These are phyloP conservation scores for Ctena decussata DNA, from an alignment of 2,888 invertebrate genomes.

Conservation along the genomic window DNA sequence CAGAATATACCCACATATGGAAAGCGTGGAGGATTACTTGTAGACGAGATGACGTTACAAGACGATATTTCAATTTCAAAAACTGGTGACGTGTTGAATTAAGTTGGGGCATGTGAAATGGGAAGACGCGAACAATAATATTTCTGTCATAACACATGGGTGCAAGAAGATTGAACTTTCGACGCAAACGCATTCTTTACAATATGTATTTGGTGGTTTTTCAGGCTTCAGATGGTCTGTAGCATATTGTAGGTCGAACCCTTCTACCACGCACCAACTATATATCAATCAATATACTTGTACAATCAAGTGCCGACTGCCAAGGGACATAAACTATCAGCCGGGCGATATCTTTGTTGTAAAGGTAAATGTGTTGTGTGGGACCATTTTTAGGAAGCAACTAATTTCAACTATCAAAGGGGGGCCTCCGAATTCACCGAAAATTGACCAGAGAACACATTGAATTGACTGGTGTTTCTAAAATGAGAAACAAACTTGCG, in stretches of 20 bases:
- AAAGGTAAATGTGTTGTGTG: not conserved
- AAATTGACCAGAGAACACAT: no score
- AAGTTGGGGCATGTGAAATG: constrained; percentile 43
- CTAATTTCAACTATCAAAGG: not conserved
- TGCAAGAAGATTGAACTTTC: constrained; percentile 28
- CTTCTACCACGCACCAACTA: constrained; percentile 25
- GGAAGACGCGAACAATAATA: constrained; percentile 47
- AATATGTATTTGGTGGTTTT: constrained; percentile 47
- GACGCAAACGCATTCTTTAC: constrained; percentile 41
- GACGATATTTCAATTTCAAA: constrained; percentile 36
- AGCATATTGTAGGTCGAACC: constrained; percentile 41
- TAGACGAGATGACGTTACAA: constrained; percentile 53
- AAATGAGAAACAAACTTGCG: no score
- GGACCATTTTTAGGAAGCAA: not conserved
- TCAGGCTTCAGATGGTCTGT: constrained; percentile 58
- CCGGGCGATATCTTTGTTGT: not conserved
- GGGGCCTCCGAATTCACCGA: not conserved
- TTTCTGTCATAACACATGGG: constrained; percentile 26
- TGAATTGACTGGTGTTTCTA: no score
- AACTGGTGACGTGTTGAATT: not conserved
- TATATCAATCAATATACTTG: constrained; percentile 29
- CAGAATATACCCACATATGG: constrained; percentile 20
- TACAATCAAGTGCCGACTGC: constrained; percentile 44
- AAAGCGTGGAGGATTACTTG: constrained; percentile 33
- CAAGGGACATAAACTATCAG: not conserved